Conservation (phyloP, 2,113 vertebrate genomes). For the Lagopus leucura region DNA sequence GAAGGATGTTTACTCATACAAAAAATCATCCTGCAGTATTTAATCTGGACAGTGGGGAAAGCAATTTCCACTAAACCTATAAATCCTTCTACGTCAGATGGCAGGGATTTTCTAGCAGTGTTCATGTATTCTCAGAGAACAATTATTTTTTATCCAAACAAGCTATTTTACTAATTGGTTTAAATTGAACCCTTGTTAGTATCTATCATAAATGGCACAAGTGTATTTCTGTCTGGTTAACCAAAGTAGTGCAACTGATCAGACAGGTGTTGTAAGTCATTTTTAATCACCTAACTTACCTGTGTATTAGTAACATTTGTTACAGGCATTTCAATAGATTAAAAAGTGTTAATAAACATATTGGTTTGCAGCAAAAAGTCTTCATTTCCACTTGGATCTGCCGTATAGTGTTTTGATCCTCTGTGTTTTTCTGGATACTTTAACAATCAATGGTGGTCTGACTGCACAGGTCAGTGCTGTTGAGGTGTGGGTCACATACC, state of each 20-base stretch:
- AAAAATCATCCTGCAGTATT: constrained; percentile 80
- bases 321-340: background rate
- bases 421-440: background rate
- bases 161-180: constrained; percentile 66
- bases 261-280: background rate
- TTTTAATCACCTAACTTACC: background rate
- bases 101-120: constrained; percentile 84
- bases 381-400: background rate
- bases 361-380: background rate
- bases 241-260: background rate
- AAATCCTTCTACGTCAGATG: constrained; percentile 90
- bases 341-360: background rate
- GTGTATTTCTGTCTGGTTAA: background rate
- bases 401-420: background rate
- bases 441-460: background rate
- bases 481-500: background rate
- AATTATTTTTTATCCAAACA: constrained; percentile 52
- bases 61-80: constrained; percentile 89
- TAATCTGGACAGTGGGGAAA: constrained; percentile 88
- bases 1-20: constrained; percentile 79
- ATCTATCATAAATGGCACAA: background rate
- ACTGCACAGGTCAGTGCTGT: background rate
- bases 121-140: constrained; percentile 61
- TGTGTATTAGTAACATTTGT: background rate
- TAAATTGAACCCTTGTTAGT: constrained; percentile 15